Percentiles rank a stretch among this genome's conserved stretches.
Conservation (phyloP, 2,797 vertebrate genomes). For the Lutjanus campechanus region DNA sequence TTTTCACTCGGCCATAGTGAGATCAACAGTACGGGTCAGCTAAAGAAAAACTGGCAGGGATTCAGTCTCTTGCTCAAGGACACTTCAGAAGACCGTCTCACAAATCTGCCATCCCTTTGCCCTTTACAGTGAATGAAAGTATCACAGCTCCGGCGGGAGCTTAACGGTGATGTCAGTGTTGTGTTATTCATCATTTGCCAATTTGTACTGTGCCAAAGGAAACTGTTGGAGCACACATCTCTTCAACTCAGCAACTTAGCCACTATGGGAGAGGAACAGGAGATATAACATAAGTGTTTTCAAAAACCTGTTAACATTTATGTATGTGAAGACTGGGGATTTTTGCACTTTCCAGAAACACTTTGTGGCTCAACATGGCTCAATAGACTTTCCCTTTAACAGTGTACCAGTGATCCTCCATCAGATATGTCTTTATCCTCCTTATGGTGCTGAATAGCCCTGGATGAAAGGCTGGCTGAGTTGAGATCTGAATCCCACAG, state of each 20-base stretch:
- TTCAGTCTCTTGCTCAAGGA: constrained; percentile 48
- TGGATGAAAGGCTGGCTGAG: constrained; percentile 56
- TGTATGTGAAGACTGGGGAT: background rate
- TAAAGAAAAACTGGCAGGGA: constrained; percentile 13
- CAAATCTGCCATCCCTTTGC: constrained; percentile 26
- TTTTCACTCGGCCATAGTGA: constrained; percentile 17
- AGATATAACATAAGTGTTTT: constrained; percentile 1
- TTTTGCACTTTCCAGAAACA: constrained; percentile 23
- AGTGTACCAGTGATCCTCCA: constrained; percentile 39
- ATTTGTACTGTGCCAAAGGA: constrained; percentile 30
- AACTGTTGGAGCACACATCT: constrained; percentile 43
- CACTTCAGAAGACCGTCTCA: constrained; percentile 25
- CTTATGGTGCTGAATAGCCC: constrained; percentile 42
- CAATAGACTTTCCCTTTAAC: constrained; percentile 36
- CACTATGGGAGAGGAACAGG: background rate
- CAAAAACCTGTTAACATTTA: background rate
- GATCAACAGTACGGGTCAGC: constrained; percentile 12
- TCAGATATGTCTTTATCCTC: constrained; percentile 60
- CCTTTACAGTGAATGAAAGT: constrained; percentile 41
- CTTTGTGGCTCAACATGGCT: constrained; percentile 28
- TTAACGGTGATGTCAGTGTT: constrained; percentile 37
- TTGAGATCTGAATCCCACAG: constrained; percentile 53
- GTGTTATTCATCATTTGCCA: constrained; percentile 47
- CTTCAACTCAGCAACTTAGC: constrained; percentile 12
- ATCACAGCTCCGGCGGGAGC: constrained; percentile 34